Conservation (phyloP, 2,888 invertebrate genomes). For the Erannis defoliaria region DNA sequence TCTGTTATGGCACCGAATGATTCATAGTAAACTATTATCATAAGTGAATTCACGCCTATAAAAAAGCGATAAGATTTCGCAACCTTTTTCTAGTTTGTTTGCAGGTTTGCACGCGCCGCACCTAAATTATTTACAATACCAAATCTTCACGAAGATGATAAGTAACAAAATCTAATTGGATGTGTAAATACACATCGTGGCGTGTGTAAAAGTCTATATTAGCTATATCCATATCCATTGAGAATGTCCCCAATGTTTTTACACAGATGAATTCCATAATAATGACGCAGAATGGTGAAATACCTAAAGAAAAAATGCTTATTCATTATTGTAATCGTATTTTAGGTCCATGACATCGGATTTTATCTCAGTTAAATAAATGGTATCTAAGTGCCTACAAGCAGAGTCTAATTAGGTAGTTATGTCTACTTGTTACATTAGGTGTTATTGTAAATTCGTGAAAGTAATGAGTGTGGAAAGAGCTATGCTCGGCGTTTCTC, state of each 20-base stretch:
- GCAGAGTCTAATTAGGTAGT: too few species aligned
- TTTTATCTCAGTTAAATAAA: neutral
- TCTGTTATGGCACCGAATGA: neutral
- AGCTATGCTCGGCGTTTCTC: too few species aligned
- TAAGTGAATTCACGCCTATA: neutral
- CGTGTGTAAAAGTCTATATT: neutral
- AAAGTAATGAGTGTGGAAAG: too few species aligned
- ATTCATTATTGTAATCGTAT: neutral
- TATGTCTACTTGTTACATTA: too few species aligned
- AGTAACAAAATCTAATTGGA: neutral
- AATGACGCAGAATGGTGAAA: neutral
- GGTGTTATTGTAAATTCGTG: neutral
- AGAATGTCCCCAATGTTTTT: neutral
- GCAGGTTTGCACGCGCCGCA: slow-evolving; percentile 7
- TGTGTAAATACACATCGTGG: neutral
- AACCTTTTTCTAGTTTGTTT: neutral
- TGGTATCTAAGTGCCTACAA: neutral
- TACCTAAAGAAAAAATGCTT: slow-evolving; percentile 1
- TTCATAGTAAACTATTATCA: neutral
- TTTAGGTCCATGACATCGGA: slow-evolving; percentile 3
- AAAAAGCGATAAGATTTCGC: neutral
- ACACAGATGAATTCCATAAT: neutral
- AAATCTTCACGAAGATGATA: neutral
- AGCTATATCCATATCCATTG: neutral
- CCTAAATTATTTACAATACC: neutral